A percentile compares a stretch with the other conserved stretches of the same genome.
phyloP scores from a whole-genome alignment of 2,797 vertebrate species.

The Rhabdomys pumilio region DNA sequence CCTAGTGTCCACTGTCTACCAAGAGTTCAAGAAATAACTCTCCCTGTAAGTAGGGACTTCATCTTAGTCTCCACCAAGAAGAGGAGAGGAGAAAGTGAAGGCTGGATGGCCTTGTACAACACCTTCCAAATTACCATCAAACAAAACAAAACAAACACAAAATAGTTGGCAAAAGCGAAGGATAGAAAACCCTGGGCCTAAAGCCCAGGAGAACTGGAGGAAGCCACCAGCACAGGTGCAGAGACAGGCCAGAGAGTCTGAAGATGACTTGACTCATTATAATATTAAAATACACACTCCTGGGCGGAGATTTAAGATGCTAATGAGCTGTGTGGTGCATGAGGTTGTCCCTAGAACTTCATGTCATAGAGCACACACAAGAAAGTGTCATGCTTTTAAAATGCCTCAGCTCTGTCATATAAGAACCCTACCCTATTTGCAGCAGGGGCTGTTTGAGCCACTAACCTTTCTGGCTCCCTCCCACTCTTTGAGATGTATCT shows the following conservation, averaged over 20 bases:
- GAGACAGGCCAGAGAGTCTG: background rate
- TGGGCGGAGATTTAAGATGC: background rate
- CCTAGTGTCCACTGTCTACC: background rate
- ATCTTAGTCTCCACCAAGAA: background rate
- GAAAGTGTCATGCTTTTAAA: background rate
- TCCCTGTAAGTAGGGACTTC: background rate
- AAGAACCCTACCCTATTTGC: no score
- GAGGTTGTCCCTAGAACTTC: background rate
- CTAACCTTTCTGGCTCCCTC: background rate
- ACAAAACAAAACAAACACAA: background rate
- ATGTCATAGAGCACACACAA: background rate
- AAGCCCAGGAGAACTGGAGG: background rate
- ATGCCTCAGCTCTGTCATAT: background rate
- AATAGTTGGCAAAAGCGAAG: background rate
- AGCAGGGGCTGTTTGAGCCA: background rate
- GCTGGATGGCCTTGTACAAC: background rate
- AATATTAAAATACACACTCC: background rate
- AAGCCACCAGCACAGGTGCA: background rate
- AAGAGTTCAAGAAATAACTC: background rate
- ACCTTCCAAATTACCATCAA: background rate
- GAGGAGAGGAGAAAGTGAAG: background rate
- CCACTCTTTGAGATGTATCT: background rate
- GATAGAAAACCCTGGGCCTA: background rate
- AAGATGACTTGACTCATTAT: background rate
- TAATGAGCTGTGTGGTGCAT: background rate